Percentiles rank a stretch among this genome's conserved stretches.
Evolutionary conservation across 2,888 invertebrate species (phyloP).

Genomic region (Sepioteuthis lessoniana): DNA sequence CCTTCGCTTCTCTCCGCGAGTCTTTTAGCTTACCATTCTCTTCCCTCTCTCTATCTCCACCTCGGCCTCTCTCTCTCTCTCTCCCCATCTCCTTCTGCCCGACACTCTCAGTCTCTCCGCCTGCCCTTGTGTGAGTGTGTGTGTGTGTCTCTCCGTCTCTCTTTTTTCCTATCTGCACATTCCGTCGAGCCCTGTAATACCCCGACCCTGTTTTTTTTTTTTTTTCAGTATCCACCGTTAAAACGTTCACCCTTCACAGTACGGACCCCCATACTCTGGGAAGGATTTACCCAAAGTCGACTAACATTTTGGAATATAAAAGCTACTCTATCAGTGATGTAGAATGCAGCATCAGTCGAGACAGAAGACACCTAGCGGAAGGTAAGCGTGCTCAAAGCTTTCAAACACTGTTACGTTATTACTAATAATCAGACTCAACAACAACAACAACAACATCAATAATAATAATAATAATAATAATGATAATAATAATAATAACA

Average conservation of each 20-base stretch:
- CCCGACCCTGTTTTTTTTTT: not conserved
- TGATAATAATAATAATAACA: not conserved
- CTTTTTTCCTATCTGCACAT: conserved; percentile 17
- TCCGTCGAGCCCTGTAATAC: conserved; percentile 25
- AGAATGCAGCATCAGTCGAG: conserved; percentile 33
- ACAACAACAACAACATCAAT: not conserved
- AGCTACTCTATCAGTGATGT: not conserved
- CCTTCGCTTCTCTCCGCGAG: not conserved
- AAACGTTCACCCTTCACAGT: not conserved
- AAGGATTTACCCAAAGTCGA: conserved; percentile 33
- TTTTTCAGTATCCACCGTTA: not conserved
- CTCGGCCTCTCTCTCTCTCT: not conserved
- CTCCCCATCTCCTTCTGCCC: conserved; percentile 13
- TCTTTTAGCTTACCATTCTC: not conserved
- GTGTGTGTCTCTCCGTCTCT: conserved; percentile 9
- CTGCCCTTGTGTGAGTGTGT: conserved; percentile 25
- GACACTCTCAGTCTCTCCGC: conserved; percentile 35
- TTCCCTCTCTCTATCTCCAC: not conserved
- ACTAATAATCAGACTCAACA: not conserved
- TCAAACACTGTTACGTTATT: not conserved
- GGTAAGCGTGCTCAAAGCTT: not conserved
- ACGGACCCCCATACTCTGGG: conserved; percentile 33
- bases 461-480: not conserved
- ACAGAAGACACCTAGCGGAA: conserved; percentile 33
- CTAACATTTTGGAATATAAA: conserved; percentile 33